Evolutionary conservation across 2,888 invertebrate species (phyloP).

Genomic region (Yponomeuta sedellus): DNA sequence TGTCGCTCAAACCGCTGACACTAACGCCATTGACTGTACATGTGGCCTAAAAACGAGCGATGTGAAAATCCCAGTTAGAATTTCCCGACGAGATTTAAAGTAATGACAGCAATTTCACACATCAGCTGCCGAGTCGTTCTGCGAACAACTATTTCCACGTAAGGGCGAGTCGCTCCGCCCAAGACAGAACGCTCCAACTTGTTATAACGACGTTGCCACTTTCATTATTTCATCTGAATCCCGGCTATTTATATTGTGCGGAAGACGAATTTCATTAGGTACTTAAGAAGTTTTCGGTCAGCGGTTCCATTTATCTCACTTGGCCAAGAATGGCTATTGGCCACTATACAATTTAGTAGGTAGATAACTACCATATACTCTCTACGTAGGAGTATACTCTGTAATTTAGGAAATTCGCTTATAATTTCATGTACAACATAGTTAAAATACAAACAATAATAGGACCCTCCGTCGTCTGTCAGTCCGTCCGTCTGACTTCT

Average conservation of each 20-base stretch:
- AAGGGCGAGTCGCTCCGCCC: neutral
- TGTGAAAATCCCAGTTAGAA: neutral
- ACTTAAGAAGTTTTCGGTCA: neutral
- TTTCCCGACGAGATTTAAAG: conserved; percentile 11
- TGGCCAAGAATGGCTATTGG: too few relatives aligned
- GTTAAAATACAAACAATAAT: too few relatives aligned
- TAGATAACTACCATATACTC: too few relatives aligned
- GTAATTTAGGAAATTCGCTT: too few relatives aligned
- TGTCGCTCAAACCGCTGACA: neutral
- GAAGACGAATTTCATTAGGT: neutral
- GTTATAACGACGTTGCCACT: neutral
- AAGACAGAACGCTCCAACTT: neutral
- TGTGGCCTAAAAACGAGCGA: neutral
- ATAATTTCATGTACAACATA: too few relatives aligned
- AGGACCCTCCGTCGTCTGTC: too few relatives aligned
- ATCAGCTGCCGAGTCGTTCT: conserved; percentile 6
- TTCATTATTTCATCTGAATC: neutral
- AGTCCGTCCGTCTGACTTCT: too few relatives aligned
- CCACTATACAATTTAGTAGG: too few relatives aligned
- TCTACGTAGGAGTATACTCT: too few relatives aligned
- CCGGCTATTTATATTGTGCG: neutral
- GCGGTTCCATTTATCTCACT: too few relatives aligned
- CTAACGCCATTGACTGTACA: neutral
- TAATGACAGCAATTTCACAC: conserved; percentile 19
- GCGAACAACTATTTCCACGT: conserved; percentile 14